A percentile compares a stretch with the other conserved stretches of the same genome.
phyloP scores from a whole-genome alignment of 2,888 invertebrate species.

The Bellardia pandia region DNA sequence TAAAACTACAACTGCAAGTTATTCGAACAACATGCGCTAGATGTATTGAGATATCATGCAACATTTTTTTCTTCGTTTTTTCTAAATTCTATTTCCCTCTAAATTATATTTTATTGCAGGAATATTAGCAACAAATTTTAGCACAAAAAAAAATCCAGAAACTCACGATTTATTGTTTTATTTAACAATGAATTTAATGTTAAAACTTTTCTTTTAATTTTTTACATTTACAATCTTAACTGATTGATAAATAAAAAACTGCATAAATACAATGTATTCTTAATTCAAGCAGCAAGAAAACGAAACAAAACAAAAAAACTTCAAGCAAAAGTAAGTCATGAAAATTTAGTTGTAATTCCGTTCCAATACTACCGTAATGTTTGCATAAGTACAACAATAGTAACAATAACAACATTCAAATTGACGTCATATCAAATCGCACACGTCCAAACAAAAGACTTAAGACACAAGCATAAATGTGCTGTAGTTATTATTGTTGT shows the following conservation, averaged over 20 bases:
- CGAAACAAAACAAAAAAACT: slow-evolving; percentile 5
- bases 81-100: slow-evolving; percentile 45
- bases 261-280: slow-evolving; percentile 36
- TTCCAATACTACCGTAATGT: slow-evolving; percentile 41
- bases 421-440: slow-evolving; percentile 45
- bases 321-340: slow-evolving; percentile 54
- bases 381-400: slow-evolving; percentile 32
- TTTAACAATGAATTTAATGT: slow-evolving; percentile 54
- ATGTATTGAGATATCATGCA: slow-evolving; percentile 62
- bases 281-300: neutral
- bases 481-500: no score
- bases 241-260: slow-evolving; percentile 30
- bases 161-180: slow-evolving; percentile 60
- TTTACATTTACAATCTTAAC: slow-evolving; percentile 10
- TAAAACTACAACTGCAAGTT: neutral
- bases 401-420: neutral
- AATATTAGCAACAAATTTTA: neutral
- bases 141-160: slow-evolving; percentile 45
- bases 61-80: slow-evolving; percentile 7
- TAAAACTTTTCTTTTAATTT: slow-evolving; percentile 38
- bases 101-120: neutral
- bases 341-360: slow-evolving; percentile 56
- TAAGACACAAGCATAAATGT: slow-evolving; percentile 15
- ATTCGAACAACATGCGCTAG: slow-evolving; percentile 20
- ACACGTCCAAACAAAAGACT: slow-evolving; percentile 54